Evolutionary conservation across 2,888 invertebrate genomes (phyloP).

Genomic region (Thysanoteuthis rhombus): DNA sequence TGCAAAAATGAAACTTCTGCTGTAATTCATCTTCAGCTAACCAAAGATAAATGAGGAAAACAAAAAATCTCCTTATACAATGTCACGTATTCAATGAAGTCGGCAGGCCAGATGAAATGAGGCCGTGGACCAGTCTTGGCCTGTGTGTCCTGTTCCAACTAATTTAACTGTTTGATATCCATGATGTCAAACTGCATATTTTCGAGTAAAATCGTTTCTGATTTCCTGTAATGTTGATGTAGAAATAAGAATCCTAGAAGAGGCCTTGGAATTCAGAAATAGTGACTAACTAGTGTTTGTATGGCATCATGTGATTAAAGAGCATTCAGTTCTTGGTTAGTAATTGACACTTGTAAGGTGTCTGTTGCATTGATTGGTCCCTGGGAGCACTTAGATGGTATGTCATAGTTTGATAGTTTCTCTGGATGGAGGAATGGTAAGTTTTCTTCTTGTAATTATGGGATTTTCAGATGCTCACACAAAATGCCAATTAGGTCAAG

Average conservation of each 20-base stretch:
- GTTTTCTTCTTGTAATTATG: constrained; percentile 1
- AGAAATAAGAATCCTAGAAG: background rate
- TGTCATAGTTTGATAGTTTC: background rate
- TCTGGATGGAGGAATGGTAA: background rate
- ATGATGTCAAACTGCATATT: background rate
- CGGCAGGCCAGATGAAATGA: too few relatives aligned
- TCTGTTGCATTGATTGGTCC: background rate
- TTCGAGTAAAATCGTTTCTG: background rate
- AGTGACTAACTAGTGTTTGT: background rate
- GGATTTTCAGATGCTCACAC: background rate
- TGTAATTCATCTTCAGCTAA: too few relatives aligned
- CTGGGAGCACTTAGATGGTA: background rate
- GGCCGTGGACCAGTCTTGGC: too few relatives aligned
- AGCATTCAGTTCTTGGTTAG: background rate
- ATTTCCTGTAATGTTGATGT: background rate
- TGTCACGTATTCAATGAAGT: too few relatives aligned
- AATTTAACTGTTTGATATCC: background rate
- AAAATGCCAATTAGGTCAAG: background rate
- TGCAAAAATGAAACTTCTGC: too few relatives aligned
- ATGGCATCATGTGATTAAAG: background rate
- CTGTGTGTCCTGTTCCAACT: too few relatives aligned
- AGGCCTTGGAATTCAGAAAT: background rate
- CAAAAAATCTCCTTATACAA: too few relatives aligned
- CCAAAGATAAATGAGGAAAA: too few relatives aligned
- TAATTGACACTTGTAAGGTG: background rate